Base-by-base conservation (phyloP, 1,140 invertebrate species). In the Contarinia nasturtii region DNA sequence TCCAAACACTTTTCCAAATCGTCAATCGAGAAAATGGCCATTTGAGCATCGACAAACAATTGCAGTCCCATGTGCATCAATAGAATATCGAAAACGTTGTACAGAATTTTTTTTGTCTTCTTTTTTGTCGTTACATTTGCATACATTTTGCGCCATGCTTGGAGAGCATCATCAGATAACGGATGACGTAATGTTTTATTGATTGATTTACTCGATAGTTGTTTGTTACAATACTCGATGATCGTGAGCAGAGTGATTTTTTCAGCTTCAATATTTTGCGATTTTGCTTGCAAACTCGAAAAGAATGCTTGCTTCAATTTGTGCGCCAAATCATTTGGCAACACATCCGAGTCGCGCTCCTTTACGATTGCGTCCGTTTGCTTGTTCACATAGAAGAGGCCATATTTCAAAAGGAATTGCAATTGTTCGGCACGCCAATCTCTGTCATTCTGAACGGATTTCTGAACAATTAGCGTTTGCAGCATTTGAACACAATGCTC, bases 11-110 rank as follows among this genome's bases (percentile, higher is more conserved):
- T 72, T 52, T 79, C 69, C 17, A 84, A 57, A 59, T 85, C 80
- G 49, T 74, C 67, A 33, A 83, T 71, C 1, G 76, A 73, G 53
- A 74, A 72, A 46, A 67, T 59, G 1, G 79, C 77, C 59, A 80
- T 67, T 64, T 79, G 73, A 7, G 73, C 63, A 53, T 83, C 76
- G 18, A 70, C 70, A 57, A 82, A 80, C 47, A 82, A 57, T 51
- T 82, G 80, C 15, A 84, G 57, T n/a, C 75, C 74, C 66, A 83
- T 74, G 45, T 80, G 74, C 46, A 81, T 63, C 46, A 79, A 70
- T 50, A 83, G 66, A 33, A 74, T 75, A 48, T 76, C 70, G 58
- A 81, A 80, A 34, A 75, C 73, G 19, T 68, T 68, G 42, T 68
- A 61, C 14, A 68, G 59, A 58, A 67, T 68, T 19, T 64, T 57